These are phyloP conservation scores for Bedellia somnulentella DNA, from an alignment of 2,888 invertebrate species.

Conservation along the genomic window DNA sequence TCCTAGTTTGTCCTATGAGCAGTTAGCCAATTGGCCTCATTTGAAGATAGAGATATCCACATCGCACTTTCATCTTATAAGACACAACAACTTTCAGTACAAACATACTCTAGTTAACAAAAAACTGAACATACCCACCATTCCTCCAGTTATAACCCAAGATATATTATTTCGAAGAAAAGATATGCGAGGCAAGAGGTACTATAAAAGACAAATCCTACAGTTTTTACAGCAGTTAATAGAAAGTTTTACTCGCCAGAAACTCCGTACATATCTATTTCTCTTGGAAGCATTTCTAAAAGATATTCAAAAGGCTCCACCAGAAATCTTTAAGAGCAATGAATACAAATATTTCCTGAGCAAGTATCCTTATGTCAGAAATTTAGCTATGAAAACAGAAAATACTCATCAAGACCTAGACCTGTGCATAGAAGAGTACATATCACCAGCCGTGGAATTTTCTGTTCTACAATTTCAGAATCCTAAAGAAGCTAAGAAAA, in stretches of 20 bases:
- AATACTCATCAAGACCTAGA: no score
- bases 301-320: not conserved
- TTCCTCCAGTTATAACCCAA: not conserved
- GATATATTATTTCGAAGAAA: not conserved
- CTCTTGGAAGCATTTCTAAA: not conserved
- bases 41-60: not conserved
- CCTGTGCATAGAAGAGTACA: conserved; percentile 1
- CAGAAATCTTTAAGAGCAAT: not conserved
- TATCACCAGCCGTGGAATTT: not conserved
- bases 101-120: conserved; percentile 3
- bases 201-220: no score
- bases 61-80: not conserved
- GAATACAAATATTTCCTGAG: conserved; percentile 3
- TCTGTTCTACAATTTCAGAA: not conserved
- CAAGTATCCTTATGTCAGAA: conserved; percentile 1
- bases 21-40: conserved; percentile 2
- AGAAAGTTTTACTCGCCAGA: no score
- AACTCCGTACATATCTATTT: no score
- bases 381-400: no score
- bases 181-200: no score
- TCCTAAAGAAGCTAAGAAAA: not conserved
- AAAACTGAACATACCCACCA: not conserved
- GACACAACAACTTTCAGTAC: not conserved
- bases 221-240: no score
- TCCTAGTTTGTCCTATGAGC: not conserved